phyloP scores from a whole-genome alignment of 2,888 invertebrate genomes.

The Empis livida region DNA sequence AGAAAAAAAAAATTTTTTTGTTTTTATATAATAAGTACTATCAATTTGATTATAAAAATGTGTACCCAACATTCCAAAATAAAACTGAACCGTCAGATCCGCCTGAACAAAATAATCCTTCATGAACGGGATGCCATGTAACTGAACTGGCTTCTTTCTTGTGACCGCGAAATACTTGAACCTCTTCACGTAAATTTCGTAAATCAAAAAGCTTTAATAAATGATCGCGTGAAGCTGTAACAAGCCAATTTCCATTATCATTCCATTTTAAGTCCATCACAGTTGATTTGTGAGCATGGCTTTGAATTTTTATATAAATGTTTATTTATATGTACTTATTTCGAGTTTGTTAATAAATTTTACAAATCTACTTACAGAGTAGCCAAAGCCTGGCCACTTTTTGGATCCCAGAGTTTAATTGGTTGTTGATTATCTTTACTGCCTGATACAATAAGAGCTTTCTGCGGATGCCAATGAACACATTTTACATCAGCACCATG shows the following conservation, averaged over 20 bases:
- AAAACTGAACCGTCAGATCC: slow-evolving; percentile 97
- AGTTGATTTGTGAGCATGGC: slow-evolving; percentile 97
- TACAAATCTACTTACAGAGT: slow-evolving; percentile 56
- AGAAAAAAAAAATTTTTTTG: background rate
- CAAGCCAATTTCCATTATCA: slow-evolving; percentile 96
- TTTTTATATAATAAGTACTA: background rate
- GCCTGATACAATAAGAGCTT: slow-evolving; percentile 91
- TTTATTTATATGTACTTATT: background rate
- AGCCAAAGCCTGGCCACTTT: slow-evolving; percentile 85
- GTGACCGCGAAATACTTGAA: slow-evolving; percentile 96
- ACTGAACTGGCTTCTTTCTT: slow-evolving; percentile 97
- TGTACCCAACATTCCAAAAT: slow-evolving; percentile 95
- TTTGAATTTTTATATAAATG: slow-evolving; percentile 23
- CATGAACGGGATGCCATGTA: slow-evolving; percentile 98
- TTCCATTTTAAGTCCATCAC: slow-evolving; percentile 99
- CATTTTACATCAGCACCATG: slow-evolving; percentile 99
- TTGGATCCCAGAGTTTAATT: slow-evolving; percentile 98
- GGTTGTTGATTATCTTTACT: slow-evolving; percentile 99
- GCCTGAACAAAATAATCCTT: slow-evolving; percentile 92
- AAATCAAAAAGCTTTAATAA: slow-evolving; percentile 95
- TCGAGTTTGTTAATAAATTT: background rate
- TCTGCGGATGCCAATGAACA: slow-evolving; percentile 99
- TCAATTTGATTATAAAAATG: background rate
- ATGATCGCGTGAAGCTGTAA: slow-evolving; percentile 97
- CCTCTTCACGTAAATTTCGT: slow-evolving; percentile 85